A percentile compares a stretch with the other conserved stretches of the same genome.
Evolutionary conservation across 2,888 invertebrate species (phyloP).

Genomic region (Lepidocyrtoides sp.): DNA sequence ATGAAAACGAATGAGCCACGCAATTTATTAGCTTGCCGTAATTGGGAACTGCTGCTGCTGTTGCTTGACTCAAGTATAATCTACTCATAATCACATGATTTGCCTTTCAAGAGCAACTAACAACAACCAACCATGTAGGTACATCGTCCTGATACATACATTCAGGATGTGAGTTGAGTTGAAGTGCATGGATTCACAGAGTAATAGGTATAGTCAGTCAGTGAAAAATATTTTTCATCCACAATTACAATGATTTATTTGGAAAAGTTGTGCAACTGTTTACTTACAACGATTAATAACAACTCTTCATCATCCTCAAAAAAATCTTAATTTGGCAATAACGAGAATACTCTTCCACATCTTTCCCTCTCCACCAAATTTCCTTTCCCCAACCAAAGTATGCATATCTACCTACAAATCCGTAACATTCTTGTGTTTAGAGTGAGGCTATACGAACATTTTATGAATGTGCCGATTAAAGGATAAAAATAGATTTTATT

Average conservation of each 20-base stretch:
- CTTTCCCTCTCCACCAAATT: not conserved
- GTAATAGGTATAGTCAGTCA: not conserved
- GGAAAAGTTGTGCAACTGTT: slow-evolving; percentile 3
- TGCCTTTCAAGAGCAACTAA: not conserved
- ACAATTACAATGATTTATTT: slow-evolving; percentile 24
- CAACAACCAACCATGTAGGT: not conserved
- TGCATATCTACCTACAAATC: too few species aligned
- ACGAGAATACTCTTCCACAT: not conserved
- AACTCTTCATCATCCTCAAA: slow-evolving; percentile 5
- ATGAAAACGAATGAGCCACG: slow-evolving; percentile 70
- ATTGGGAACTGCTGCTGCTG: slow-evolving; percentile 34
- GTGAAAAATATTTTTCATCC: not conserved
- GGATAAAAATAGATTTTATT: not conserved
- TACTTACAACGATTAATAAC: slow-evolving; percentile 6
- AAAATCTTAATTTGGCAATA: not conserved
- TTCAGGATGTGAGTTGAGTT: not conserved
- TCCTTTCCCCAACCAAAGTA: not conserved
- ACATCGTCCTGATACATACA: too few species aligned
- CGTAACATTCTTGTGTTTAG: too few species aligned
- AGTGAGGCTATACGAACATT: too few species aligned
- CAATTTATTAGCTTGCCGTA: slow-evolving; percentile 63
- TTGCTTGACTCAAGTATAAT: slow-evolving; percentile 57
- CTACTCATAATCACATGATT: slow-evolving; percentile 51
- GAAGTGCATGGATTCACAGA: not conserved
- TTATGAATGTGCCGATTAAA: not conserved